phyloP scores from a whole-genome alignment of 2,797 vertebrate species.

The Danio albolineatus region DNA sequence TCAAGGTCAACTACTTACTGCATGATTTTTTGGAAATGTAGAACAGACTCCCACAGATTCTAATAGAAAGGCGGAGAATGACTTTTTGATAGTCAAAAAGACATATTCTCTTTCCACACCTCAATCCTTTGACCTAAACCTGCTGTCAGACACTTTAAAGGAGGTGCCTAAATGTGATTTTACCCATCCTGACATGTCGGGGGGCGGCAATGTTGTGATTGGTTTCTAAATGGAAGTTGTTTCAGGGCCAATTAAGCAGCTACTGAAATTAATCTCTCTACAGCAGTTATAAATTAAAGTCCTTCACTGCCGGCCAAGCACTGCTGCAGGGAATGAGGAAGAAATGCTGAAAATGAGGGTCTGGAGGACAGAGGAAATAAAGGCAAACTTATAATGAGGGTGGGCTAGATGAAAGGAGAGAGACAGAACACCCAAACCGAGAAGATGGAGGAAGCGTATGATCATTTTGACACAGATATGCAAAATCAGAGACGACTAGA shows the following conservation, averaged over 20 bases:
- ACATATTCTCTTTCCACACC: not conserved
- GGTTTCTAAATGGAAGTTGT: constrained; percentile 80
- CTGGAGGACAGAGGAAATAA: not conserved
- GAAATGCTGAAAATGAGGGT: constrained; percentile 59
- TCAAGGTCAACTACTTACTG: too few relatives aligned
- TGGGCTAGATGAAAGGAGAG: not conserved
- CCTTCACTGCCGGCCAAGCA: constrained; percentile 54
- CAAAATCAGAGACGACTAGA: constrained; percentile 37
- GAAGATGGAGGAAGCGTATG: constrained; percentile 2
- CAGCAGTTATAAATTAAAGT: constrained; percentile 81
- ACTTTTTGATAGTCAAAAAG: not conserved
- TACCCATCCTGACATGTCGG: constrained; percentile 39
- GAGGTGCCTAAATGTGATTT: not conserved
- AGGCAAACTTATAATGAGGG: not conserved
- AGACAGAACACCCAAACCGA: not conserved
- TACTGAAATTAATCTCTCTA: constrained; percentile 84
- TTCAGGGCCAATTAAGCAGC: constrained; percentile 86
- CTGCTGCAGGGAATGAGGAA: constrained; percentile 62
- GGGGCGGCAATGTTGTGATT: constrained; percentile 47
- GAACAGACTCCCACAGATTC: not conserved
- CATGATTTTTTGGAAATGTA: not conserved
- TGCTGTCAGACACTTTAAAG: not conserved
- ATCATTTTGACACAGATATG: constrained; percentile 23
- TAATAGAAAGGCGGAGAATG: too few relatives aligned
- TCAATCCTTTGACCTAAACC: not conserved